Evolutionary conservation across 2,113 vertebrate species (phyloP).

Genomic region (Etheostoma spectabile): DNA sequence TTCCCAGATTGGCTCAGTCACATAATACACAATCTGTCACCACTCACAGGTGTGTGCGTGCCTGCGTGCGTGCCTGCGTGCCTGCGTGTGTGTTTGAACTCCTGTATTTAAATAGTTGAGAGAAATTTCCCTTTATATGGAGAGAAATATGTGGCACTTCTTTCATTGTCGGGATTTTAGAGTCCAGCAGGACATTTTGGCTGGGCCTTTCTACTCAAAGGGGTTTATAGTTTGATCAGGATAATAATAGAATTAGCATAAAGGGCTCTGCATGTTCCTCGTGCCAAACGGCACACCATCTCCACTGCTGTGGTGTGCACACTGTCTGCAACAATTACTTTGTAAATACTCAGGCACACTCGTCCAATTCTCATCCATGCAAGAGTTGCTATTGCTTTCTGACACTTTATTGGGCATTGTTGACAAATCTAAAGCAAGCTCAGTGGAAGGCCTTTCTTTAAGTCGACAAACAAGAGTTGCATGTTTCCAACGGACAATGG

Average conservation of each 20-base stretch:
- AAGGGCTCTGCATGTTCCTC: background rate
- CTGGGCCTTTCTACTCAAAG: background rate
- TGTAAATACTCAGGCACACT: background rate
- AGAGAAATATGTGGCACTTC: conserved; percentile 1
- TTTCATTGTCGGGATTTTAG: background rate
- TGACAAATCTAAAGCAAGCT: background rate
- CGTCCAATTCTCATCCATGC: background rate
- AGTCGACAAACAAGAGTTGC: background rate
- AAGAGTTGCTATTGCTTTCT: background rate
- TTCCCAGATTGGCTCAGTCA: conserved; percentile 27
- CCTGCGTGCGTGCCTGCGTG: background rate
- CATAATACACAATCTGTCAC: conserved; percentile 24
- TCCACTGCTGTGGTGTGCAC: background rate
- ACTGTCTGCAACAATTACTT: background rate
- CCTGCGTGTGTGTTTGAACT: background rate
- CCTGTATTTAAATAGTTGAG: conserved; percentile 3
- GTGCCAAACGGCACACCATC: conserved; percentile 8
- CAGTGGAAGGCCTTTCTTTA: background rate
- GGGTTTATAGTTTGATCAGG: conserved; percentile 9
- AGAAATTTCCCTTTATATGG: background rate
- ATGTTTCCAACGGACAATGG: background rate
- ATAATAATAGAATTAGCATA: conserved; percentile 1
- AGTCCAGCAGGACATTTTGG: conserved; percentile 9
- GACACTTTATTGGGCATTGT: background rate
- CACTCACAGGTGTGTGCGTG: background rate